These are phyloP conservation scores for Nothura maculosa DNA, from an alignment of 2,797 vertebrate species.

Conservation along the genomic window DNA sequence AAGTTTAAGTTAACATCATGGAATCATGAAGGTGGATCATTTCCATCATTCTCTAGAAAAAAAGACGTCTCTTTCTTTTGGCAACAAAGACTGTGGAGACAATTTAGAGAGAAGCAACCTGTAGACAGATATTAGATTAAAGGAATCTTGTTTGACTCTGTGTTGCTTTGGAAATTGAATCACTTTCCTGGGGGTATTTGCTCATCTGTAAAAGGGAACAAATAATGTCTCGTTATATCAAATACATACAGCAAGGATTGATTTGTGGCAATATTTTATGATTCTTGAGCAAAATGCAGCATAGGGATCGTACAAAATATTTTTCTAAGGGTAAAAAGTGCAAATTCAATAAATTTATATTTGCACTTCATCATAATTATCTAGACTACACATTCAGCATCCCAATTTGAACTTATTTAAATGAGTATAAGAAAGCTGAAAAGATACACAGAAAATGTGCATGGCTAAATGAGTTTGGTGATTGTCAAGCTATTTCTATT, in stretches of 20 bases:
- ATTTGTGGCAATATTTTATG: not conserved
- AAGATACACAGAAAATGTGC: constrained; percentile 1
- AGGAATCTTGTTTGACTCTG: not conserved
- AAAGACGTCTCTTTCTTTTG: not conserved
- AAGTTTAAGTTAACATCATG: not conserved
- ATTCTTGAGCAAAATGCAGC: not conserved
- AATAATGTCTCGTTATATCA: not conserved
- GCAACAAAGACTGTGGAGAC: not conserved
- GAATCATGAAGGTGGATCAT: not conserved
- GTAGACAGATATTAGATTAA: not conserved
- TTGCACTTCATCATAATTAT: not conserved
- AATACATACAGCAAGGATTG: constrained; percentile 10
- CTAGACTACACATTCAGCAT: not conserved
- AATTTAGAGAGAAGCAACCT: not conserved
- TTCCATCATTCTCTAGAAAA: not conserved
- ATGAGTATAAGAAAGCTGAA: constrained; percentile 38
- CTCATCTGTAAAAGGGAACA: not conserved
- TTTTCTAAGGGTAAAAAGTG: not conserved
- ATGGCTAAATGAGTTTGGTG: constrained; percentile 59
- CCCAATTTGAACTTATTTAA: constrained; percentile 26
- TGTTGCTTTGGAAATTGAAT: constrained; percentile 11
- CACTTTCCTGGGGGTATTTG: not conserved
- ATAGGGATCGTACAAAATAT: not conserved
- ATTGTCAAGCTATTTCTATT: constrained; percentile 70
- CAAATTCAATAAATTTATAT: not conserved